Evolutionary conservation across 2,113 vertebrate genomes (phyloP).

Genomic region (Chascanopsetta lugubris): DNA sequence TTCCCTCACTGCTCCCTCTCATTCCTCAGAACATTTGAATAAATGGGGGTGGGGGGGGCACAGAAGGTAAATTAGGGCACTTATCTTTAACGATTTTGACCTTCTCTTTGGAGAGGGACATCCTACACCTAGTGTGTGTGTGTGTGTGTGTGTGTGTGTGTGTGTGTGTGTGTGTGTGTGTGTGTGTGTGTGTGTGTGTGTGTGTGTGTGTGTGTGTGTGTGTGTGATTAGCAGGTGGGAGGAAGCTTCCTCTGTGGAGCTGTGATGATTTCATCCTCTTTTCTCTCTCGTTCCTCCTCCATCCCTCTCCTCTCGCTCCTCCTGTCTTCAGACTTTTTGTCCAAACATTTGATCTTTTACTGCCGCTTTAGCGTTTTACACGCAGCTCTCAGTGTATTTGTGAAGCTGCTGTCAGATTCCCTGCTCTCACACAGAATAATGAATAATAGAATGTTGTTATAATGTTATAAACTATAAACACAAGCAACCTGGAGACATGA

Average conservation of each 20-base stretch:
- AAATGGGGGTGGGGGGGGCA: conserved; percentile 8
- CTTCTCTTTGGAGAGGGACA: conserved; percentile 58
- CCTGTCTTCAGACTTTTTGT: not conserved
- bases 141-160: conserved; percentile 27
- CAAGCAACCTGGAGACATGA: not conserved
- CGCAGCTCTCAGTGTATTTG: no score
- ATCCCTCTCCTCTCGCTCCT: not conserved
- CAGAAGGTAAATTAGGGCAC: conserved; percentile 60
- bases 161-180: conserved; percentile 28
- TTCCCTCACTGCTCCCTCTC: conserved; percentile 12
- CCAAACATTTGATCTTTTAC: not conserved
- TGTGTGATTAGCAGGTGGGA: conserved; percentile 32
- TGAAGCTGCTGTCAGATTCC: conserved; percentile 2
- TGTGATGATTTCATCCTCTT: conserved; percentile 39
- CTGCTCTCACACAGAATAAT: not conserved
- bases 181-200: conserved; percentile 18
- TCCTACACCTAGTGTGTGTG: conserved; percentile 20
- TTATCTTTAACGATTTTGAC: conserved; percentile 78
- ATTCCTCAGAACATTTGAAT: conserved; percentile 22
- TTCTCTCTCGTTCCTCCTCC: conserved; percentile 8
- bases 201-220: conserved; percentile 30
- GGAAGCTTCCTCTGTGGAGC: conserved; percentile 30
- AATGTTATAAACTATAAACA: not conserved
- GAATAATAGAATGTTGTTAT: not conserved
- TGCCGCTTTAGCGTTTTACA: conserved; percentile 7